These are phyloP conservation scores for Macrochelys suwanniensis DNA, from an alignment of 2,797 vertebrate genomes.

Conservation along the genomic window DNA sequence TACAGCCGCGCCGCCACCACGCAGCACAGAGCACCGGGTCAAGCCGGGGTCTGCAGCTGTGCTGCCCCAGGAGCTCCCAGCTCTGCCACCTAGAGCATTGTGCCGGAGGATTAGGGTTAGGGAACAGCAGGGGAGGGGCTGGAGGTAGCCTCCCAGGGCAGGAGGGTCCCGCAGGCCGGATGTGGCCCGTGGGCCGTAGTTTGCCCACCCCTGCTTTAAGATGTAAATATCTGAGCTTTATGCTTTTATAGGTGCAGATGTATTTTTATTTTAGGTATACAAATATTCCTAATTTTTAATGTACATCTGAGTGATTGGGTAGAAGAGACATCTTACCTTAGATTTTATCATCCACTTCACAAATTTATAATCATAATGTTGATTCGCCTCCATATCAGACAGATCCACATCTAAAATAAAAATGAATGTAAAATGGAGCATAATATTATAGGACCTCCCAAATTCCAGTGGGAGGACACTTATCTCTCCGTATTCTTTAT, in stretches of 20 bases:
- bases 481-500: not conserved
- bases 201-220: not conserved
- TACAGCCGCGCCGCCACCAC: too few species aligned
- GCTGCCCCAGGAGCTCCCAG: too few species aligned
- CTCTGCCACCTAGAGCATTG: too few species aligned
- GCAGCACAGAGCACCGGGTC: too few species aligned
- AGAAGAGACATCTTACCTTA: conserved; percentile 84
- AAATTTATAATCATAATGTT: conserved; percentile 96
- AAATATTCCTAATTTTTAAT: conserved; percentile 12
- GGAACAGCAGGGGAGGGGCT: too few species aligned
- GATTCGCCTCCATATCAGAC: conserved; percentile 83
- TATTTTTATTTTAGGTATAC: conserved; percentile 5
- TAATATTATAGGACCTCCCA: not conserved
- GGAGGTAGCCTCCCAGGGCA: too few species aligned
- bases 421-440: conserved; percentile 15
- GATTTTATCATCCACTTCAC: conserved; percentile 96
- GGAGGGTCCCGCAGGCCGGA: too few species aligned
- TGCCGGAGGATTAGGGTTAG: too few species aligned
- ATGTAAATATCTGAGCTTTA: not conserved
- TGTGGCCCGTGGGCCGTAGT: too few species aligned
- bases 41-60: too few species aligned
- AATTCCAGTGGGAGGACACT: not conserved
- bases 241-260: not conserved
- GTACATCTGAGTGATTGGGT: not conserved
- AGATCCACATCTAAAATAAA: conserved; percentile 88